Evolutionary conservation across 1,140 invertebrate genomes (phyloP).

Genomic region (Bactericera cockerelli): DNA sequence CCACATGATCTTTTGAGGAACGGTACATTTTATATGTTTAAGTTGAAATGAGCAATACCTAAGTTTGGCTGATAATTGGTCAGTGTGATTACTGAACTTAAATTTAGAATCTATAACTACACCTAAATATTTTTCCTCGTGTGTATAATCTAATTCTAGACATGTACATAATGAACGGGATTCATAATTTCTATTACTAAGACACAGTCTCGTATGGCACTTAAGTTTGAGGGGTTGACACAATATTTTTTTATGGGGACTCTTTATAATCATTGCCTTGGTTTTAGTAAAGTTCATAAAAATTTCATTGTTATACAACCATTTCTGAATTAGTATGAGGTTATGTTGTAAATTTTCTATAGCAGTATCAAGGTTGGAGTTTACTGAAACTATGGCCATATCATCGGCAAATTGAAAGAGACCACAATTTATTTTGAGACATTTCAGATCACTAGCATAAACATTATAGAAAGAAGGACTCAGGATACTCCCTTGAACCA

Average conservation of each 20-base stretch:
- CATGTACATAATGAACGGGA: neutral
- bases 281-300: conserved; percentile 2
- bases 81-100: neutral
- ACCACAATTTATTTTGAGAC: neutral
- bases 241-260: neutral
- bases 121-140: neutral
- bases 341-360: neutral
- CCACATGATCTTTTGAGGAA: neutral
- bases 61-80: neutral
- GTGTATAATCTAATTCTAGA: neutral
- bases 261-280: neutral
- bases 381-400: neutral
- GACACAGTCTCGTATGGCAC: conserved; percentile 1
- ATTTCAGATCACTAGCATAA: neutral
- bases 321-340: neutral
- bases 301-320: conserved; percentile 5
- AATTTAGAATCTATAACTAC: neutral
- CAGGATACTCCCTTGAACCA: neutral
- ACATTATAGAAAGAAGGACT: neutral
- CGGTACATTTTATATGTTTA: neutral
- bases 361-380: neutral
- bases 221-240: neutral
- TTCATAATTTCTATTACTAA: neutral
- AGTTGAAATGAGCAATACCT: neutral
- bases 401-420: conserved; percentile 4